These are phyloP conservation scores for Mohoua ochrocephala DNA, from an alignment of 2,113 vertebrate genomes.

Conservation along the genomic window DNA sequence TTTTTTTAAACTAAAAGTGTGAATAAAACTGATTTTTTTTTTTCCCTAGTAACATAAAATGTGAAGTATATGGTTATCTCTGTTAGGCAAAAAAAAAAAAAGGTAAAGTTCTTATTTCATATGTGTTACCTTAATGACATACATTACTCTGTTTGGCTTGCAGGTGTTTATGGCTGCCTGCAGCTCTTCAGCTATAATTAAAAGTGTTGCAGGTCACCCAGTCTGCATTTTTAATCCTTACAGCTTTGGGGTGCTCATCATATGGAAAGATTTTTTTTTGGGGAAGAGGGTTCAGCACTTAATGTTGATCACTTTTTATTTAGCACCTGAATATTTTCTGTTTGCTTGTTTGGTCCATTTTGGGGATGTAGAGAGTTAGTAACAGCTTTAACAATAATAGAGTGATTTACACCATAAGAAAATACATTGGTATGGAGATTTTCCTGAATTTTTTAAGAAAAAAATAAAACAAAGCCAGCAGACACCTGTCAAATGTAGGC, in stretches of 20 bases:
- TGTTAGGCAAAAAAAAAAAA: not conserved
- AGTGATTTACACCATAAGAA: not conserved
- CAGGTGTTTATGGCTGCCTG: not conserved
- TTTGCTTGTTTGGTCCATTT: not conserved
- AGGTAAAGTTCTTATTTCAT: not conserved
- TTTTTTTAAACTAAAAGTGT: not conserved
- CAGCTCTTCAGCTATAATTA: not conserved
- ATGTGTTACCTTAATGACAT: not conserved
- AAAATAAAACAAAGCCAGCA: not conserved
- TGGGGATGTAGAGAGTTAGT: not conserved
- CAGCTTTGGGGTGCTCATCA: not conserved
- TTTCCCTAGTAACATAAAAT: not conserved
- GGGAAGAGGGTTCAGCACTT: not conserved
- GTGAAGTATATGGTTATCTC: not conserved
- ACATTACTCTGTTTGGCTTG: not conserved
- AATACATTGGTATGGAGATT: not conserved
- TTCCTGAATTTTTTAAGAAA: not conserved
- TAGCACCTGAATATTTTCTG: not conserved
- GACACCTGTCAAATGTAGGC: not conserved
- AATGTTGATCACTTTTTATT: accelerated
- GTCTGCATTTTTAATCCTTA: not conserved
- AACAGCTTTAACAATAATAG: not conserved
- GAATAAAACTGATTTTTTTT: not conserved
- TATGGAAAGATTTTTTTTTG: not conserved
- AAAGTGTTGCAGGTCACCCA: not conserved